phyloP scores from a whole-genome alignment of 2,888 invertebrate species.

The Blastobasis lacticolella region DNA sequence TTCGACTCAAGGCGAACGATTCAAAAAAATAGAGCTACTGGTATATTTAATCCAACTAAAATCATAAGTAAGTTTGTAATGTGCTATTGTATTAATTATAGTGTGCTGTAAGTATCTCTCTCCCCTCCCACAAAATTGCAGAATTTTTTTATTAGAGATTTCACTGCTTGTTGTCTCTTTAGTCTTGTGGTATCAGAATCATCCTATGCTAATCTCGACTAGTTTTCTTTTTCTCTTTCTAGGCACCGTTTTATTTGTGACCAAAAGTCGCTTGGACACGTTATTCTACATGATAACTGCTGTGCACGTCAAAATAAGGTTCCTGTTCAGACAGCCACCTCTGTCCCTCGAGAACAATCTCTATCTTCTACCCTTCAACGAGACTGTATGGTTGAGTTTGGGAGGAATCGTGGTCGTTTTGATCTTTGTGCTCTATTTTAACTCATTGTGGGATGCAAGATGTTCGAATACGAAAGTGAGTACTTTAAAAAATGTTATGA shows the following conservation, averaged over 20 bases:
- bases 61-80: background rate
- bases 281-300: conserved; percentile 64
- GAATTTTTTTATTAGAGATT: background rate
- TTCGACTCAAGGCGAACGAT: no score
- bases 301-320: conserved; percentile 45
- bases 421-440: conserved; percentile 31
- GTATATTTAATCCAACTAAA: background rate
- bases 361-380: conserved; percentile 76
- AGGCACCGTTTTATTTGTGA: conserved; percentile 42
- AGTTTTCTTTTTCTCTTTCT: conserved; percentile 6
- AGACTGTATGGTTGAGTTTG: conserved; percentile 74
- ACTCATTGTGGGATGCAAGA: conserved; percentile 42
- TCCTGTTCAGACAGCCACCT: conserved; percentile 78
- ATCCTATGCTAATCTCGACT: background rate
- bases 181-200: background rate
- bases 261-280: conserved; percentile 26
- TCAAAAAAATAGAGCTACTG: background rate
- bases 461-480: conserved; percentile 16
- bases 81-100: background rate
- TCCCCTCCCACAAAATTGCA: background rate
- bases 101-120: no score
- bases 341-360: conserved; percentile 79
- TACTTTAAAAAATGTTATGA: background rate
- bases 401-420: conserved; percentile 50
- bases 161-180: background rate